phyloP scores from a whole-genome alignment of 1,140 invertebrate species.

The Drepana arcuata region DNA sequence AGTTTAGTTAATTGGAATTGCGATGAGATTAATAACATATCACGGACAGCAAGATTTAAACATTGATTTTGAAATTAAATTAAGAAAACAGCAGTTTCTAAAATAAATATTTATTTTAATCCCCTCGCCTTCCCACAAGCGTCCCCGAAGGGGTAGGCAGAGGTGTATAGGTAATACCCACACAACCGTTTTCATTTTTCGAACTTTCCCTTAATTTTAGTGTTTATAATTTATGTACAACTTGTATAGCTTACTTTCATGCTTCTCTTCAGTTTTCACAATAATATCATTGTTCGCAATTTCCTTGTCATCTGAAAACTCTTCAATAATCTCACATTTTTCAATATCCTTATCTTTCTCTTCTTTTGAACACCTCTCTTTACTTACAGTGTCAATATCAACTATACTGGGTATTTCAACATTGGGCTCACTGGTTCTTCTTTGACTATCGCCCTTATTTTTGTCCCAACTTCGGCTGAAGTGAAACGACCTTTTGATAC shows the following conservation, averaged over 20 bases:
- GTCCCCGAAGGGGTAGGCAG: too few relatives aligned
- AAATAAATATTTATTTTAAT: too few relatives aligned
- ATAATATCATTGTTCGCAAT: constrained; percentile 54
- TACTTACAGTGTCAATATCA: constrained; percentile 21
- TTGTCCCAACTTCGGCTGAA: constrained; percentile 63
- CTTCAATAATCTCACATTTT: constrained; percentile 57
- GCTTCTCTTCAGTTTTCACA: constrained; percentile 39
- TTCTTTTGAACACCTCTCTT: constrained; percentile 47
- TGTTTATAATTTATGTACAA: too few relatives aligned
- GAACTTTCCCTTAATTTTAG: too few relatives aligned
- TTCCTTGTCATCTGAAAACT: constrained; percentile 46
- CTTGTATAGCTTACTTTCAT: constrained; percentile 45
- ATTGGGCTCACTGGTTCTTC: constrained; percentile 62
- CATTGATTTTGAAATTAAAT: not conserved
- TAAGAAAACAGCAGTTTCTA: not conserved
- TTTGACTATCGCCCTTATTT: constrained; percentile 47
- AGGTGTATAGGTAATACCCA: too few relatives aligned
- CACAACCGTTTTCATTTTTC: too few relatives aligned
- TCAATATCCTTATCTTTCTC: constrained; percentile 59
- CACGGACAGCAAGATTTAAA: too few relatives aligned
- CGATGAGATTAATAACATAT: too few relatives aligned
- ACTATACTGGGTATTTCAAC: constrained; percentile 40
- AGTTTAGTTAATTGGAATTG: too few relatives aligned
- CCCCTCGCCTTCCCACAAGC: too few relatives aligned
- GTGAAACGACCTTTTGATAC: constrained; percentile 65